These are phyloP conservation scores for Larimichthys polyactis DNA, from an alignment of 2,113 vertebrate species.

Conservation along the genomic window DNA sequence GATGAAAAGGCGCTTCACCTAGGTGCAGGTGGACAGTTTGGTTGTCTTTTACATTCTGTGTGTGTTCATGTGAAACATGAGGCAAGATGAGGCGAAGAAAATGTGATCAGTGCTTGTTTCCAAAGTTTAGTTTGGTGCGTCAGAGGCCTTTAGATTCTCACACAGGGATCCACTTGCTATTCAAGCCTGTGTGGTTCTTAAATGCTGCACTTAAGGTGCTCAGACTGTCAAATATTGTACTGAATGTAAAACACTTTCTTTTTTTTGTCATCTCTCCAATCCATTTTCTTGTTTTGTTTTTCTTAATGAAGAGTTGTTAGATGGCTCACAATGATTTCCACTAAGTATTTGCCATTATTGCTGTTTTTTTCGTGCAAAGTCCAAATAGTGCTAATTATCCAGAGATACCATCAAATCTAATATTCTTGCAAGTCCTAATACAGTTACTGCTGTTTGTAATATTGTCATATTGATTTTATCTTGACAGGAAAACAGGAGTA, in stretches of 20 bases:
- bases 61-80: background rate
- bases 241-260: background rate
- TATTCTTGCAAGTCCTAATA: background rate
- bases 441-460: background rate
- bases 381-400: background rate
- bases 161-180: background rate
- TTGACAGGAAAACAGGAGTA: slow-evolving; percentile 1
- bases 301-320: background rate
- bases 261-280: background rate
- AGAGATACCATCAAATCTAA: background rate
- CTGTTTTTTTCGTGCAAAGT: background rate
- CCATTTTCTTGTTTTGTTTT: background rate
- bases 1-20: background rate
- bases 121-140: background rate
- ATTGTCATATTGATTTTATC: background rate
- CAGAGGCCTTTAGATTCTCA: background rate
- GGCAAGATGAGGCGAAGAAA: background rate
- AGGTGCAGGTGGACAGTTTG: background rate
- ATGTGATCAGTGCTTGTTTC: background rate
- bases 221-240: background rate
- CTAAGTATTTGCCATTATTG: background rate
- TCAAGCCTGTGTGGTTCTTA: background rate
- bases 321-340: background rate
- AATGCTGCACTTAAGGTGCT: background rate
- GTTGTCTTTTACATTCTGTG: background rate